Percentiles rank a stretch among this genome's conserved stretches.
These are phyloP conservation scores for Pollenia amentaria DNA, from an alignment of 2,888 invertebrate species.

Conservation along the genomic window DNA sequence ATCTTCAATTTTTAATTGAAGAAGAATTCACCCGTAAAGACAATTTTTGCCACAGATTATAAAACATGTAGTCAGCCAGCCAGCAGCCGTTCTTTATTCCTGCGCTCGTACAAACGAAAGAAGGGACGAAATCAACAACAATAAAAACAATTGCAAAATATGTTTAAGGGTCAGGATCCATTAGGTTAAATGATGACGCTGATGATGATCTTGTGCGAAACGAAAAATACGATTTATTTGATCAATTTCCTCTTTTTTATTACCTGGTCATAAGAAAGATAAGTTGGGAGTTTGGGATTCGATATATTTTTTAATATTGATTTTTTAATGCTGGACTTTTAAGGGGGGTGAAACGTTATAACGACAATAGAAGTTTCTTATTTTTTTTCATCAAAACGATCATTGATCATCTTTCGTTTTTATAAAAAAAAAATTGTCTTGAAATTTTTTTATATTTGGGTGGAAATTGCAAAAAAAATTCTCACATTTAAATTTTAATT, in stretches of 20 bases:
- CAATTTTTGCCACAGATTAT: constrained; percentile 75
- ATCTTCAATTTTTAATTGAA: constrained; percentile 65
- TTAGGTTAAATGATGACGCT: constrained; percentile 82
- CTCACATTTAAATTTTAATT: constrained; percentile 67
- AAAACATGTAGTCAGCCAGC: background rate
- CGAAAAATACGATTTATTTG: constrained; percentile 39
- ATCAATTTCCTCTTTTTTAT: constrained; percentile 22
- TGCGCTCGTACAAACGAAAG: background rate
- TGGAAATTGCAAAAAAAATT: constrained; percentile 49
- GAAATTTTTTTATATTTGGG: constrained; percentile 15
- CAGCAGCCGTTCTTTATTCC: constrained; percentile 53
- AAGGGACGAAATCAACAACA: constrained; percentile 8
- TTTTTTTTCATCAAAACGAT: constrained; percentile 29
- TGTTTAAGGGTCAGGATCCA: constrained; percentile 80
- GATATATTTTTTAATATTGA: constrained; percentile 18
- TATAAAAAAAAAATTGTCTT: constrained; percentile 42
- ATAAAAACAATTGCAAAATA: background rate
- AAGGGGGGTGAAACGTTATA: constrained; percentile 49
- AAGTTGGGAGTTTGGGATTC: constrained; percentile 24
- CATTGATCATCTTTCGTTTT: constrained; percentile 60
- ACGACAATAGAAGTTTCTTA: constrained; percentile 21
- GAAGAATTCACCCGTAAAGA: constrained; percentile 75
- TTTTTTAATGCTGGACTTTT: constrained; percentile 56
- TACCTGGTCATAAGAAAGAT: constrained; percentile 59
- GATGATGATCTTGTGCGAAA: constrained; percentile 72